Percentiles rank a stretch among this genome's conserved stretches.
Evolutionary conservation across 1,140 invertebrate species (phyloP).

Genomic region (Sinella curviseta): DNA sequence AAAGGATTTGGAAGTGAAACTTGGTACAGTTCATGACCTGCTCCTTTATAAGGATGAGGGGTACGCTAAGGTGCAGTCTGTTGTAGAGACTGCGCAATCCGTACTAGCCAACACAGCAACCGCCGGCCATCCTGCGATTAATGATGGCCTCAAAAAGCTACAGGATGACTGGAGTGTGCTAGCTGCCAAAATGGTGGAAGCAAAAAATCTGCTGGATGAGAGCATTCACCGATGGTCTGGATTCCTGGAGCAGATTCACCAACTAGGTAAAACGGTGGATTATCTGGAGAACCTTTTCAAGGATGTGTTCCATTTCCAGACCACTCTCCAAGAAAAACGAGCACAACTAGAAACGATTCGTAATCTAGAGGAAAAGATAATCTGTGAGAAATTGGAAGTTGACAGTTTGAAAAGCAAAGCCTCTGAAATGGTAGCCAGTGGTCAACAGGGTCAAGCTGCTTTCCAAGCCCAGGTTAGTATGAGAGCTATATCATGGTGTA

Average conservation of each 20-base stretch:
- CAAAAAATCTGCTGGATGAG: constrained; percentile 77
- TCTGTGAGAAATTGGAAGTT: constrained; percentile 88
- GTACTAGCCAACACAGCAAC: constrained; percentile 91
- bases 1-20: constrained; percentile 80
- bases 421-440: constrained; percentile 80
- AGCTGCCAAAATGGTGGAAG: constrained; percentile 83
- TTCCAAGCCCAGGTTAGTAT: constrained; percentile 83
- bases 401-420: constrained; percentile 83
- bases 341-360: constrained; percentile 76
- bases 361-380: constrained; percentile 80
- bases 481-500: too few species aligned
- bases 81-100: constrained; percentile 84
- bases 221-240: constrained; percentile 86
- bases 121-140: constrained; percentile 79
- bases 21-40: constrained; percentile 77
- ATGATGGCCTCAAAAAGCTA: constrained; percentile 74
- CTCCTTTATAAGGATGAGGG: constrained; percentile 87
- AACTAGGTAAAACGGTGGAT: constrained; percentile 77
- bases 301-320: constrained; percentile 73
- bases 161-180: constrained; percentile 88
- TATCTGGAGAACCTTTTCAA: constrained; percentile 71
- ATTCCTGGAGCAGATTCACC: constrained; percentile 82
- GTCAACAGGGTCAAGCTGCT: constrained; percentile 77
- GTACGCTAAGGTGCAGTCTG: constrained; percentile 78
- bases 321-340: constrained; percentile 79